Evolutionary conservation across 2,113 vertebrate genomes (phyloP).

Genomic region (Okapia johnstoni): DNA sequence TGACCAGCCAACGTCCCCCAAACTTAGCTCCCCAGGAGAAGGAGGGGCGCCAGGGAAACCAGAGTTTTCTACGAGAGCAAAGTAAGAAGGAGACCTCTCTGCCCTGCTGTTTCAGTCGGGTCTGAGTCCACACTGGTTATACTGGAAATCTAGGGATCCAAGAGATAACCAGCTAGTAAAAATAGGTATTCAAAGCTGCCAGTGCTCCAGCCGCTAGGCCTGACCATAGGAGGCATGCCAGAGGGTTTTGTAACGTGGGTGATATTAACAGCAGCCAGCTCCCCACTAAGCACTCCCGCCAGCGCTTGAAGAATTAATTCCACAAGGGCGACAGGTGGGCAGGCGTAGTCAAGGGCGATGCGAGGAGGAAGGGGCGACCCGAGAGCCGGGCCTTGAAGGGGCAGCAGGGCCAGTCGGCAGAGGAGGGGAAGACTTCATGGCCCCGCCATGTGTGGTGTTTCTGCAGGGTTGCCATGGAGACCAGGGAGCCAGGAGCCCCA

Average conservation of each 20-base stretch:
- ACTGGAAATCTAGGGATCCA: neutral
- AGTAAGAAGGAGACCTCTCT: neutral
- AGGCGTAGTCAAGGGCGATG: neutral
- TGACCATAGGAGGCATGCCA: neutral
- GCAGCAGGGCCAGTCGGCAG: neutral
- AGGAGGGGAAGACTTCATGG: neutral
- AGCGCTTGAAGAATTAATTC: neutral
- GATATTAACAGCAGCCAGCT: neutral
- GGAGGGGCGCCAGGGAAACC: fast-evolving
- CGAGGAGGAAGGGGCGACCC: neutral
- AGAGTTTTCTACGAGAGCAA: neutral
- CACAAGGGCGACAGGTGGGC: neutral
- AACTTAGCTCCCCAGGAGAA: neutral
- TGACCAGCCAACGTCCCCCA: fast-evolving
- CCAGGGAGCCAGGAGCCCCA: neutral
- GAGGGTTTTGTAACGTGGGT: neutral
- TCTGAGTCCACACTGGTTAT: neutral
- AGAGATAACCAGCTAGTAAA: neutral
- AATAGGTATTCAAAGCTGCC: fast-evolving
- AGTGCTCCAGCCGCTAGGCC: neutral
- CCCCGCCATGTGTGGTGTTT: fast-evolving
- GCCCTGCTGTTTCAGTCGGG: no score
- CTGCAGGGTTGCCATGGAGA: neutral
- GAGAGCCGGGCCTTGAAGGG: neutral
- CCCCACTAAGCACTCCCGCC: no score